Evolutionary conservation across 2,113 vertebrate genomes (phyloP), one percentile per base, ranked within the genome.

Genomic region (Centropus bengalensis): DNA sequence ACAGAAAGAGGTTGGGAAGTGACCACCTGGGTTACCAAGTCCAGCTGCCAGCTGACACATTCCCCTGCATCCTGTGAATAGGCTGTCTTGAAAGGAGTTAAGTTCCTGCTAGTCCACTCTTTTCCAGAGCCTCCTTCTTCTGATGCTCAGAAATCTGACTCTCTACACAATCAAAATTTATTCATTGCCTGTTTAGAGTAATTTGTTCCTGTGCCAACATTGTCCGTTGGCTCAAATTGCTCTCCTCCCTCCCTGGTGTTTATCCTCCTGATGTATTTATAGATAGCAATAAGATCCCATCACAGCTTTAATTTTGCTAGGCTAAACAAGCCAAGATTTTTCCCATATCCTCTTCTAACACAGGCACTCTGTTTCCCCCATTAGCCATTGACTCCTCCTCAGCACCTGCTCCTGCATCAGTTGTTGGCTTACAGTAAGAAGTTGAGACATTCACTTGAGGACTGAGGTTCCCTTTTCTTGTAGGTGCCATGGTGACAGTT

Each of bases 221-320:
- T 63, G 42, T 94, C 91, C 91, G 95, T 96, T 59, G 59, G 76
- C 27, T 95, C 81, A 86, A 82, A 94, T 82, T 84, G 74, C 69
- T 92, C 81, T 93, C 62, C 74, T 92, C 68, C 78, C 71, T 91
- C 60, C 52, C 86, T 86, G 68, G 59, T 95, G 86, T 90, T 96
- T 92, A 86, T 64, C 26, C 47, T 88, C 1, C 0, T 14, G 8
- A 90, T 77, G 60, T 81, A 88, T 93, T 94, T 94, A 83, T 75
- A 93, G 82, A 83, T 11, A 92, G 80, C 68, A 88, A 81, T 88
- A 76, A 42, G 93, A 90, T 74, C 33, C 42, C 73, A 86, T 78
- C 91, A 90, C 91, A 52, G 60, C 23, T 83, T 93, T 94, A 68
- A 90, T 74, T 88, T 83, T 70, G 36, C 55, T 51, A n/a, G 59